These are phyloP conservation scores for Acomys russatus DNA, from an alignment of 2,797 vertebrate genomes.

Conservation along the genomic window DNA sequence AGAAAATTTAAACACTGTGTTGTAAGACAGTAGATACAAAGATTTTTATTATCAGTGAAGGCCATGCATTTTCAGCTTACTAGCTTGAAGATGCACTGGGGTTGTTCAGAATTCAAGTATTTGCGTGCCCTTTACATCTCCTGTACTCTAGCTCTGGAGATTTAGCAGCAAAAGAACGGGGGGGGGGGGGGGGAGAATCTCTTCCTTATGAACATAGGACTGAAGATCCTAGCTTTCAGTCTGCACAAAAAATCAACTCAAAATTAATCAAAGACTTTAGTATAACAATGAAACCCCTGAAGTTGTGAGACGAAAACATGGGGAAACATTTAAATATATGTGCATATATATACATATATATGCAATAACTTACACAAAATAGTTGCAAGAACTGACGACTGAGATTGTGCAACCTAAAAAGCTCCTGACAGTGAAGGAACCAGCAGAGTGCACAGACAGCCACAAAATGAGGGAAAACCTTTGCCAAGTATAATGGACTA, in stretches of 20 bases:
- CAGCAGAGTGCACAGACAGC: neutral
- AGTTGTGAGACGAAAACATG: neutral
- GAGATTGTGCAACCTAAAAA: neutral
- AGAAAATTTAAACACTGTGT: neutral
- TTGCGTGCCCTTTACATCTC: neutral
- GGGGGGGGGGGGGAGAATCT: neutral
- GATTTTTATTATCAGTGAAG: neutral
- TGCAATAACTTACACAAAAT: neutral
- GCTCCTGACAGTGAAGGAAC: neutral
- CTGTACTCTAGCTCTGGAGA: neutral
- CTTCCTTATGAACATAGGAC: neutral
- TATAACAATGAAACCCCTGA: neutral
- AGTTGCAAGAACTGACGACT: fast-evolving
- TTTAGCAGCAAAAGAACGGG: neutral
- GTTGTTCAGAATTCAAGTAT: neutral
- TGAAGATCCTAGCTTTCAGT: neutral
- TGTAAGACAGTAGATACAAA: neutral
- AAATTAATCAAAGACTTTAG: neutral
- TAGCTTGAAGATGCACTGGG: neutral
- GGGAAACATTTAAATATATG: neutral
- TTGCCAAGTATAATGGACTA: neutral
- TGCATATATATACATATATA: neutral
- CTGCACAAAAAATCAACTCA: neutral
- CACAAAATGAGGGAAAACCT: neutral
- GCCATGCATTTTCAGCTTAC: neutral